Base-by-base conservation (phyloP, 2,888 invertebrate genomes). In the Cerceris ruficornis region DNA sequence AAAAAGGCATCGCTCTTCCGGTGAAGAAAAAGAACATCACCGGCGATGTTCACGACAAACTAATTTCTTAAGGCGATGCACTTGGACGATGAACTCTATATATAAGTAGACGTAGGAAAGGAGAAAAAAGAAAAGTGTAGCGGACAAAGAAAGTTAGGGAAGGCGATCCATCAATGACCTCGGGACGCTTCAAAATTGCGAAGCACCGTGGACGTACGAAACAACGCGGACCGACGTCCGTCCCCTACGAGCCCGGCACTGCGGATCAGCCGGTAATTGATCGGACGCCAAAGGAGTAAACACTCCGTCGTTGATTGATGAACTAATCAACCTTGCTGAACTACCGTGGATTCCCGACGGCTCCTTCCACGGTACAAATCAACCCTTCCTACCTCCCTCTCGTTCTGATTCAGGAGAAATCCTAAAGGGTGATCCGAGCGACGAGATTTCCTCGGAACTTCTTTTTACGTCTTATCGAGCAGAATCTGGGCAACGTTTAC, bases 261-360 rank as follows among this genome's bases (percentile, higher is more conserved):
- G 81, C 82, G 87, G 88, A 90, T 90, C 88, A 90, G 84, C 86
- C 86, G 71, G 86, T 90, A 89, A 91, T 90, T 89, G 90, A 91
- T 90, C 89, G 89, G 88, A 89, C 84, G 87, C 85, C 85, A 82
- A 87, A 87, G 87, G 86, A 88, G 90, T 88, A 90, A 91, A 91
- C 90, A 90, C 88, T 88, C 85, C 80, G 86, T 86, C 87, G 86
- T 90, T 90, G 91, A 91, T 92, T 89, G 91, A 91, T 92, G 91
- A 89, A 89, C 89, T 88, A 89, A 90, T 91, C 90, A 89, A 87
- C 84, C 84, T 84, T 79, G 82, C 80, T 80, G 77, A 84, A 84
- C 83, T 83, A 81, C 75, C 69, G 64, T 75, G 71, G 75, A 84
- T 83, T 77, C 77, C 69, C 69, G 11, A 13, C 17, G n/a, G 41